Percentiles rank a stretch among this genome's conserved stretches.
These are phyloP conservation scores for Neodiprion fabricii DNA, from an alignment of 1,140 invertebrate species.

Conservation along the genomic window DNA sequence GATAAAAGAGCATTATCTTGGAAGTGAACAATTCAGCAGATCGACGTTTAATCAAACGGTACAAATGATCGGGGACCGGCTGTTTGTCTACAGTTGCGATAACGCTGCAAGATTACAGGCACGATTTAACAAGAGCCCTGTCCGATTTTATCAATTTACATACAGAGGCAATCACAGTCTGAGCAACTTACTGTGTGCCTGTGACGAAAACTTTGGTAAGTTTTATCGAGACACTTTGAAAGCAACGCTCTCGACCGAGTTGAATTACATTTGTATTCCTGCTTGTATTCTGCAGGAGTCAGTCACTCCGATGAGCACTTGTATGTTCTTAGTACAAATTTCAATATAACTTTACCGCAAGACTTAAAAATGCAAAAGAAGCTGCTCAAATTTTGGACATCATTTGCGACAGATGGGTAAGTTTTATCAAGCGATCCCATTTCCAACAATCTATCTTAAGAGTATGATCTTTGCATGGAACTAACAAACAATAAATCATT, in stretches of 20 bases:
- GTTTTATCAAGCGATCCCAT: conserved; percentile 21
- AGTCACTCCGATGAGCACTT: conserved; percentile 67
- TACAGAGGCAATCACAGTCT: conserved; percentile 64
- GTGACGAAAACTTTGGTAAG: conserved; percentile 64
- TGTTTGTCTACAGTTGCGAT: conserved; percentile 65
- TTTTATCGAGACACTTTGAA: conserved; percentile 11
- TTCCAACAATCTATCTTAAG: too few species aligned
- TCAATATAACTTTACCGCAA: conserved; percentile 43
- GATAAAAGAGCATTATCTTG: conserved; percentile 67
- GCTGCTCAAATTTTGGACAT: conserved; percentile 63
- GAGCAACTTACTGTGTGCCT: conserved; percentile 56
- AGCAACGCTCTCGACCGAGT: background rate
- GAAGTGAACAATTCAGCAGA: conserved; percentile 39
- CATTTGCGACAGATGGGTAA: conserved; percentile 65
- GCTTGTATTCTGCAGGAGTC: conserved; percentile 58
- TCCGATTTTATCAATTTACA: conserved; percentile 67
- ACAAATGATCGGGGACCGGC: conserved; percentile 62
- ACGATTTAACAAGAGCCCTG: conserved; percentile 59
- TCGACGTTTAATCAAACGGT: conserved; percentile 47
- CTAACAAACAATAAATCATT: background rate
- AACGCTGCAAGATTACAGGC: conserved; percentile 65
- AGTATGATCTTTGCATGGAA: conserved; percentile 16
- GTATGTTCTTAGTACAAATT: conserved; percentile 48
- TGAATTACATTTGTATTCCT: conserved; percentile 13
- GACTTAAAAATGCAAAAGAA: conserved; percentile 62